Evolutionary conservation across 2,888 invertebrate species (phyloP).

Genomic region (Gari tellinella): DNA sequence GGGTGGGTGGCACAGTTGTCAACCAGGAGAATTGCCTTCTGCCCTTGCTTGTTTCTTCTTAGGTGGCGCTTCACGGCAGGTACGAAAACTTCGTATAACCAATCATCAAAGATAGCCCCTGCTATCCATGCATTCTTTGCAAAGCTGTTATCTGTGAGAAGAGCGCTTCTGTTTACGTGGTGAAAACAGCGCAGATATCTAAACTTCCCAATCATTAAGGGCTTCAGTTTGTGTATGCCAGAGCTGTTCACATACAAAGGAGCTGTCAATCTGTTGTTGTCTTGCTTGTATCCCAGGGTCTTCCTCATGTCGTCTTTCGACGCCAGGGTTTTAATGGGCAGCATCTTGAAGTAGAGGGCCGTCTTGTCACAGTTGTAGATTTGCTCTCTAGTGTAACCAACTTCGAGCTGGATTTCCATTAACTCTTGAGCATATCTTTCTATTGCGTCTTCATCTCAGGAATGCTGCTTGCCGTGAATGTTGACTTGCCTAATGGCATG

Average conservation of each 20-base stretch:
- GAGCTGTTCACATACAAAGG: constrained; percentile 36
- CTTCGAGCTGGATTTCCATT: too few species aligned
- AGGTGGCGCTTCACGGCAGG: too few species aligned
- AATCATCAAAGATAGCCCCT: too few species aligned
- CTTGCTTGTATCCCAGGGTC: constrained; percentile 26
- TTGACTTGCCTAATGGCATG: neutral
- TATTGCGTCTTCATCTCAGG: neutral
- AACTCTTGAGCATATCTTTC: too few species aligned
- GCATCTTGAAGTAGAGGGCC: constrained; percentile 60
- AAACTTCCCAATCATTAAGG: constrained; percentile 43
- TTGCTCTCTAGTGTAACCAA: too few species aligned
- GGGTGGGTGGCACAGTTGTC: too few species aligned
- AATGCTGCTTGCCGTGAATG: neutral
- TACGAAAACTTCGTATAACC: too few species aligned
- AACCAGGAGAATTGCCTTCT: too few species aligned
- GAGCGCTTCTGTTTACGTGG: constrained; percentile 13
- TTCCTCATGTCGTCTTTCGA: neutral
- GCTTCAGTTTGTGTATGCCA: constrained; percentile 39
- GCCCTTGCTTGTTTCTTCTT: too few species aligned
- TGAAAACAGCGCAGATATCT: constrained; percentile 19
- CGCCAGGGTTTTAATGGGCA: constrained; percentile 55
- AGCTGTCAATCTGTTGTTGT: constrained; percentile 30
- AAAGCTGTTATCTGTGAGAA: too few species aligned
- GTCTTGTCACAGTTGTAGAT: too few species aligned
- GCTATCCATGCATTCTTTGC: too few species aligned